Evolutionary conservation across 2,113 vertebrate genomes (phyloP), one percentile per base, ranked within the genome.

Genomic region (Prochilodus magdalenae): DNA sequence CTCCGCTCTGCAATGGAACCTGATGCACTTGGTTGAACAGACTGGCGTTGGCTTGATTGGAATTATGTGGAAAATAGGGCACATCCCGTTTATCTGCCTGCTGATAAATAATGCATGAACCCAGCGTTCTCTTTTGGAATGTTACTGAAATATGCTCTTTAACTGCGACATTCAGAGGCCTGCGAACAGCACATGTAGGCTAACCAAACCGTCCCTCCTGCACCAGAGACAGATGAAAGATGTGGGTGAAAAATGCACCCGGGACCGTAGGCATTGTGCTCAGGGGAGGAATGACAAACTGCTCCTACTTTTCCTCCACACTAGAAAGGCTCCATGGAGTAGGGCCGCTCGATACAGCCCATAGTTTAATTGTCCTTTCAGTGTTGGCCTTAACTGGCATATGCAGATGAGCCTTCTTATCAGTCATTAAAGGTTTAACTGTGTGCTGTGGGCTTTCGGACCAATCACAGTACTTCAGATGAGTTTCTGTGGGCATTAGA

Each of bases 21-120:
- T 59, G 77, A 44, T 77, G 65, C 27, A 71, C 26, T 60, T 59
- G n/a, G 24, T 79, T 81, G 55, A 81, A 24, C 59, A 36, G 27
- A 63, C 36, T 55, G 47, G 36, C 26, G 70, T 57, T 55, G 40
- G 11, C 11, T 70, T 85, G 73, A 83, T 88, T 86, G 55, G 63
- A 75, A 60, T 76, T 73, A 84, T 88, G 76, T 85, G 75, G 80
- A 89, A 89, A 90, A 80, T 89, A 83, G 86, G 87, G 24, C 89
- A 88, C 73, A 77, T 87, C 72, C 84, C 71, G 82, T 89, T 90
- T 89, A 80, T 86, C 81, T 76, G 49, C 73, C 83, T 87, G 80
- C 82, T 71, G 40, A 84, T 89, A 80, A 86, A 89, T 88, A 88
- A 92, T 87, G 80, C 80, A 90, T 78, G 51, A 44, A 62, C 75